These are phyloP conservation scores for Piprites chloris DNA, from an alignment of 2,113 vertebrate genomes.

Conservation along the genomic window DNA sequence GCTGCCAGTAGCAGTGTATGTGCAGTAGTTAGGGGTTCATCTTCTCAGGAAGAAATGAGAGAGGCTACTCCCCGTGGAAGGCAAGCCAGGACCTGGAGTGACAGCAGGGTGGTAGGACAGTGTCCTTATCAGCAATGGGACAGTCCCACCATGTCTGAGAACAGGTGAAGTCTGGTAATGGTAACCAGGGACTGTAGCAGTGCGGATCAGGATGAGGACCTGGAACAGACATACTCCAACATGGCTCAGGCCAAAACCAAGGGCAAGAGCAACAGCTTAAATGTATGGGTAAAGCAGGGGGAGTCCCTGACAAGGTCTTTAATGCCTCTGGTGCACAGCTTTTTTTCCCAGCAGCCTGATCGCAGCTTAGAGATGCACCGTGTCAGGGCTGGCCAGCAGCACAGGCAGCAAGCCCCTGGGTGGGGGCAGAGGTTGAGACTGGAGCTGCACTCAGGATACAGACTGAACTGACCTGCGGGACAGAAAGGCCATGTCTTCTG, in stretches of 20 bases:
- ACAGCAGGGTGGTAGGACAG: neutral
- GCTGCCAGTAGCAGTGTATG: neutral
- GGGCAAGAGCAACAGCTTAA: neutral
- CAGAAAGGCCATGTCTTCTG: neutral
- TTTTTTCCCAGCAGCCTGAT: neutral
- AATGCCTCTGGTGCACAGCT: neutral
- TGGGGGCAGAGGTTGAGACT: neutral
- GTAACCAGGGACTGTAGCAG: neutral
- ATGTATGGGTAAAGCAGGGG: neutral
- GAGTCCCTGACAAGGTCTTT: neutral
- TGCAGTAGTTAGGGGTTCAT: neutral
- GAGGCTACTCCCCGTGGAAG: neutral
- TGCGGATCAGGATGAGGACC: neutral
- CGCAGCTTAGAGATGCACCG: accelerated
- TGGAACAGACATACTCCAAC: neutral
- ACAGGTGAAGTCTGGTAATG: neutral
- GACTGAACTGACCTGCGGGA: neutral
- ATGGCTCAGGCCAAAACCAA: neutral
- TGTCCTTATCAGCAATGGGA: neutral
- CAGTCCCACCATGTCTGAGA: neutral
- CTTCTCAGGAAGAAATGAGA: neutral
- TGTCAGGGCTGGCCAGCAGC: neutral
- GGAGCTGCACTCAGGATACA: accelerated
- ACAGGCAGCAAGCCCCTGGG: neutral
- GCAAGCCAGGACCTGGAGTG: neutral